A percentile compares a stretch with the other conserved stretches of the same genome.
Evolutionary conservation across 2,888 invertebrate genomes (phyloP).

Genomic region (Apamea monoglypha): DNA sequence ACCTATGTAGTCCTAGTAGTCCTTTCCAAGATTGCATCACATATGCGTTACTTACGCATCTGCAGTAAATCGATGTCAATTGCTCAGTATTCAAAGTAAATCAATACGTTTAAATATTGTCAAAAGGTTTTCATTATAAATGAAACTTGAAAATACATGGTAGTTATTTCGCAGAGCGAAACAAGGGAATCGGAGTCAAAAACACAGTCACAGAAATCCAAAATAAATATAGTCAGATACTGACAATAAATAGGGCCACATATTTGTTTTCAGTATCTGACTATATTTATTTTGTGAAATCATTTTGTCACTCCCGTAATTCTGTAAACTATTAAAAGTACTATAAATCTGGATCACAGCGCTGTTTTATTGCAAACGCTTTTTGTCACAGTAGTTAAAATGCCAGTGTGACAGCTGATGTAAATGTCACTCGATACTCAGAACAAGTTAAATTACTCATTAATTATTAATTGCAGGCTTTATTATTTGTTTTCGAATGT

Average conservation of each 20-base stretch:
- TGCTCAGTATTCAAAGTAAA: background rate
- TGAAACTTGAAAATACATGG: background rate
- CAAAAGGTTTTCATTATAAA: background rate
- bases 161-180: background rate
- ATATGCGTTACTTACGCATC: background rate
- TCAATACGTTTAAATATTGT: background rate
- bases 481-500: conserved; percentile 25
- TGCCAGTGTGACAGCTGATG: conserved; percentile 17
- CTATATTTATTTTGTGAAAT: conserved; percentile 32
- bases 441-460: conserved; percentile 34
- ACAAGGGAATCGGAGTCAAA: too few species aligned
- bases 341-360: conserved; percentile 44
- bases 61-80: background rate
- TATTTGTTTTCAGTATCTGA: conserved; percentile 12
- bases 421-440: conserved; percentile 14
- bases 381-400: conserved; percentile 34
- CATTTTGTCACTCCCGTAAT: conserved; percentile 18
- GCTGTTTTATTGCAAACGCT: conserved; percentile 35
- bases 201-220: background rate
- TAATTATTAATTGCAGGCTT: conserved; percentile 20
- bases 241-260: too few species aligned
- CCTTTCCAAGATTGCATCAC: background rate
- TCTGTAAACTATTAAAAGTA: conserved; percentile 42
- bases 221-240: too few species aligned
- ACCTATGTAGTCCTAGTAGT: too few species aligned